These are phyloP conservation scores for Cremastobaeus sp. DNA, from an alignment of 2,888 invertebrate species.

Conservation along the genomic window DNA sequence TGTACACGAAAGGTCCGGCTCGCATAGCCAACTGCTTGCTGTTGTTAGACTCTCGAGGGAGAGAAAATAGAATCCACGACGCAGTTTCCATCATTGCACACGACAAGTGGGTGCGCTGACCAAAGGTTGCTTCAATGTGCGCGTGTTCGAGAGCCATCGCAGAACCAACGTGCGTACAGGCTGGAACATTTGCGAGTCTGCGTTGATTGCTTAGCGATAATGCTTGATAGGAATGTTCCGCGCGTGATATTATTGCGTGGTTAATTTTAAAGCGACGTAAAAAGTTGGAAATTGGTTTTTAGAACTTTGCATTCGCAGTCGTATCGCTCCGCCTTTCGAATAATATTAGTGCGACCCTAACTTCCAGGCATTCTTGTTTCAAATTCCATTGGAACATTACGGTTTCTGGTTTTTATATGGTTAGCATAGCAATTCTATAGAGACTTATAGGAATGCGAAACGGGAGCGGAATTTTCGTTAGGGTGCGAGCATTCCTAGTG, in stretches of 20 bases:
- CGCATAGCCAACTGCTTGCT: conserved; percentile 60
- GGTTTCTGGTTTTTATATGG: conserved; percentile 56
- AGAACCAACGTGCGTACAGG: neutral
- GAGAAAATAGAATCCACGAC: conserved; percentile 78
- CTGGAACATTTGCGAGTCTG: conserved; percentile 18
- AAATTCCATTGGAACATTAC: conserved; percentile 53
- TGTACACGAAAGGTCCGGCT: conserved; percentile 68
- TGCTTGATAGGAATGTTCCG: conserved; percentile 65
- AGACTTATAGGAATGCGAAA: conserved; percentile 54
- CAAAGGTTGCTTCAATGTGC: conserved; percentile 47
- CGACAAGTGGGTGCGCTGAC: conserved; percentile 69
- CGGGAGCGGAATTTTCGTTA: conserved; percentile 50
- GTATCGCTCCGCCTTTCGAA: conserved; percentile 7
- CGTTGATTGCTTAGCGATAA: conserved; percentile 72
- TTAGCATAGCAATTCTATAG: conserved; percentile 54
- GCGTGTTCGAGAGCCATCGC: conserved; percentile 37
- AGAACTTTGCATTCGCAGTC: neutral
- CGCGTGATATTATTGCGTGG: conserved; percentile 16
- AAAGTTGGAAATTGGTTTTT: conserved; percentile 19
- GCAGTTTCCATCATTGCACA: conserved; percentile 76
- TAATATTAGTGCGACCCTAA: conserved; percentile 37
- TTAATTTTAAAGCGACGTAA: conserved; percentile 11
- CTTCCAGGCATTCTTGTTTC: conserved; percentile 30
- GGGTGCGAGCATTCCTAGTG: conserved; percentile 37
- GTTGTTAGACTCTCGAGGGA: conserved; percentile 70